Evolutionary conservation across 2,888 invertebrate species (phyloP).

Genomic region (Hipparchia semele): DNA sequence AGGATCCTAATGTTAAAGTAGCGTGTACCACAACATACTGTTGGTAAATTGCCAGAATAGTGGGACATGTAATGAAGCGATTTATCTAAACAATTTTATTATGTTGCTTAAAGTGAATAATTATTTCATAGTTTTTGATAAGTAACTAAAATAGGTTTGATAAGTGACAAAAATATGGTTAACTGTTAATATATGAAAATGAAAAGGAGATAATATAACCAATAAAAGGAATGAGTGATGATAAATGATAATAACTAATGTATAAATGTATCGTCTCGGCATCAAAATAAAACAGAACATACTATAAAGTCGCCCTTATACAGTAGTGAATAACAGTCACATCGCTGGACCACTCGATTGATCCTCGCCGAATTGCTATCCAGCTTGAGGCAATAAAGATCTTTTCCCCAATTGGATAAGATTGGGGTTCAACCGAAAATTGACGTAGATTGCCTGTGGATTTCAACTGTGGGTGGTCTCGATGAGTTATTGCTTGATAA

Average conservation of each 20-base stretch:
- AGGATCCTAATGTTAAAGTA: constrained; percentile 23
- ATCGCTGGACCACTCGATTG: constrained; percentile 46
- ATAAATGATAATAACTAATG: constrained; percentile 34
- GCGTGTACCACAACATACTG: constrained; percentile 34
- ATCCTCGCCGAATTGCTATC: constrained; percentile 36
- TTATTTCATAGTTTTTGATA: neutral
- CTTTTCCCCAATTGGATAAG: constrained; percentile 69
- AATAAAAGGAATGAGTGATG: constrained; percentile 27
- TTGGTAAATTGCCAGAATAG: constrained; percentile 40
- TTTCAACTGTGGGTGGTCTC: constrained; percentile 20
- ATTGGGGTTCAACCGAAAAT: constrained; percentile 56
- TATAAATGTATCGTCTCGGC: constrained; percentile 33
- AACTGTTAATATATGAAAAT: constrained; percentile 14
- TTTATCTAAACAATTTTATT: constrained; percentile 40
- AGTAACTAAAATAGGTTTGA: neutral
- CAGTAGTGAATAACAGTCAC: constrained; percentile 58
- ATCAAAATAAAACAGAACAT: constrained; percentile 32
- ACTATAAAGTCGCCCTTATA: constrained; percentile 26
- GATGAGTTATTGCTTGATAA: constrained; percentile 31
- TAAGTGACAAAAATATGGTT: neutral
- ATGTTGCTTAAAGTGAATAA: constrained; percentile 1
- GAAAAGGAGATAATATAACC: constrained; percentile 17
- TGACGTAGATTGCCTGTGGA: constrained; percentile 54
- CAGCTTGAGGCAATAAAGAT: constrained; percentile 49
- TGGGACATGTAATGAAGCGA: constrained; percentile 32